Evolutionary conservation across 1,140 invertebrate genomes (phyloP).

Genomic region (Hydropsyche tenuis): DNA sequence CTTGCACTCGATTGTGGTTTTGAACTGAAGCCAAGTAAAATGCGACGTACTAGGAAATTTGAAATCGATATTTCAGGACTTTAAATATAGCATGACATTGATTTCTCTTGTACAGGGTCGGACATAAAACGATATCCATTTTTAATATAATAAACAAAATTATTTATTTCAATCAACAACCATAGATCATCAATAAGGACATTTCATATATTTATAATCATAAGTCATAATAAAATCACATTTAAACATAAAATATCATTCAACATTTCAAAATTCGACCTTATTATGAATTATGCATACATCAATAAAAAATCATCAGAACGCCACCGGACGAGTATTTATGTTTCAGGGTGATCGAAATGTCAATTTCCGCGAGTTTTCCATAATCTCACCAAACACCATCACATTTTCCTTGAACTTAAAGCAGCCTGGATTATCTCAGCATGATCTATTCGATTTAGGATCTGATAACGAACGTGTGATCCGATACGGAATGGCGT

Average conservation of each 20-base stretch:
- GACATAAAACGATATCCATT: no score
- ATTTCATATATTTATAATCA: no score
- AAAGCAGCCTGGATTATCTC: neutral
- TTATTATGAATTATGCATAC: no score
- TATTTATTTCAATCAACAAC: no score
- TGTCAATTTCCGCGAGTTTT: neutral
- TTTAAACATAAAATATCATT: no score
- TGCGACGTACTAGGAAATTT: conserved; percentile 16
- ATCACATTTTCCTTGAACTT: conserved; percentile 5
- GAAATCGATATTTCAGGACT: conserved; percentile 19
- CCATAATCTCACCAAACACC: neutral
- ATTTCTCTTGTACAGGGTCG: neutral
- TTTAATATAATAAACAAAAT: no score
- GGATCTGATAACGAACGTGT: conserved; percentile 9
- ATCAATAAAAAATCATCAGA: no score
- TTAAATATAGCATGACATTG: neutral
- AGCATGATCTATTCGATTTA: conserved; percentile 1
- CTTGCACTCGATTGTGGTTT: neutral
- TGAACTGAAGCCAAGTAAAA: neutral
- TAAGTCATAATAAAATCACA: no score
- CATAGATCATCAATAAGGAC: no score
- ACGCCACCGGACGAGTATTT: neutral
- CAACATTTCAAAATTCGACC: no score
- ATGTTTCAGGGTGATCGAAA: neutral
- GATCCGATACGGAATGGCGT: conserved; percentile 31